Evolutionary conservation across 2,113 vertebrate species (phyloP).

Genomic region (Brachirus orientalis): DNA sequence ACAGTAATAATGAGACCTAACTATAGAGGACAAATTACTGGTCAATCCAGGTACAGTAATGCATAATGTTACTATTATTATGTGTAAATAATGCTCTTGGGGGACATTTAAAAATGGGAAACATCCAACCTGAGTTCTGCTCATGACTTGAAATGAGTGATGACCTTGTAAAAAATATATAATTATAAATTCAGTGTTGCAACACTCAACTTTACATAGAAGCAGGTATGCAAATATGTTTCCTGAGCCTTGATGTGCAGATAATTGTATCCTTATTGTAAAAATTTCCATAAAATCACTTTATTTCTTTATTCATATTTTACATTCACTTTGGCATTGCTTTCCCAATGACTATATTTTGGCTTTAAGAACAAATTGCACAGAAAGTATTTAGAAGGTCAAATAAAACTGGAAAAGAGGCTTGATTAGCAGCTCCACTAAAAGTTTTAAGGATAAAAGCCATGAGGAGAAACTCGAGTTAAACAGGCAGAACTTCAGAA

Average conservation of each 20-base stretch:
- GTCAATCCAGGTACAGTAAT: neutral
- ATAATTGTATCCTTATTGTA: neutral
- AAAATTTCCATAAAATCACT: neutral
- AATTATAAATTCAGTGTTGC: conserved; percentile 15
- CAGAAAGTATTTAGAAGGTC: neutral
- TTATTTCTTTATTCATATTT: neutral
- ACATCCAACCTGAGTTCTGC: neutral
- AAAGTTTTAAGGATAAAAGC: neutral
- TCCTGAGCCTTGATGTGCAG: neutral
- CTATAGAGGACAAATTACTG: neutral
- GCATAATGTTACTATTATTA: neutral
- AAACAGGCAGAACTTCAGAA: neutral
- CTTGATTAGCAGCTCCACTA: neutral
- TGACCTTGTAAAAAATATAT: conserved; percentile 33
- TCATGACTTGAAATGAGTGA: conserved; percentile 10
- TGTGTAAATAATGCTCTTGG: conserved; percentile 21
- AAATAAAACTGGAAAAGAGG: neutral
- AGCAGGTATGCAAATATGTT: neutral
- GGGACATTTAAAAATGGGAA: conserved; percentile 9
- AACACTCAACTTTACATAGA: neutral
- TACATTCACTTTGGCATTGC: too few relatives aligned
- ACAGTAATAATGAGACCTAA: neutral
- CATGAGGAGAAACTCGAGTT: neutral
- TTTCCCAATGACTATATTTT: too few relatives aligned
- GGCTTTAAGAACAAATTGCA: neutral